Percentiles rank a stretch among this genome's conserved stretches.
These are phyloP conservation scores for Eueremaeus valkanovi DNA, from an alignment of 2,888 invertebrate species.

Conservation along the genomic window DNA sequence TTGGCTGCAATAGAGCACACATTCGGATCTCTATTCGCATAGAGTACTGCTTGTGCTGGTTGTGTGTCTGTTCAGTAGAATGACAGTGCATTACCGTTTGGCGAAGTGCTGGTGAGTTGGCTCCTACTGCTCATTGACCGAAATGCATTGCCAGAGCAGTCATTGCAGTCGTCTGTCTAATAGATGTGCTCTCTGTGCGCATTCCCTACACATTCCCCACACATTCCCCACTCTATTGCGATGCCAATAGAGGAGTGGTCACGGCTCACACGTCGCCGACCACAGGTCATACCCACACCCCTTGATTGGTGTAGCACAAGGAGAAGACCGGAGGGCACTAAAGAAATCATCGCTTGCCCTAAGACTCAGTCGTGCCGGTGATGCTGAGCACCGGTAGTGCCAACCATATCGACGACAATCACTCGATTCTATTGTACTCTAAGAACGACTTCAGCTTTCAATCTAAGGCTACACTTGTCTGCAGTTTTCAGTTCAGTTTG, in stretches of 20 bases:
- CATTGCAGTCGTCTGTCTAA: conserved; percentile 23
- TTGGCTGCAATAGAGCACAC: conserved; percentile 9
- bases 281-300: conserved; percentile 36
- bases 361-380: conserved; percentile 25
- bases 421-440: not conserved
- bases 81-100: conserved; percentile 34
- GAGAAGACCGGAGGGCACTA: conserved; percentile 12
- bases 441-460: not conserved
- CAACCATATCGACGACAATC: not conserved
- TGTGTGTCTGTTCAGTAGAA: not conserved
- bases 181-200: conserved; percentile 19
- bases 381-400: not conserved
- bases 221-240: conserved; percentile 9
- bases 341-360: conserved; percentile 25
- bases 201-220: conserved; percentile 24
- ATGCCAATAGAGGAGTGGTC: conserved; percentile 31
- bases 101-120: conserved; percentile 30
- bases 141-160: conserved; percentile 29
- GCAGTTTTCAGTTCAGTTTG: no score
- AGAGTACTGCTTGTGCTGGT: no score
- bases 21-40: no score
- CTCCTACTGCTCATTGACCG: conserved; percentile 27
- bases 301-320: not conserved
- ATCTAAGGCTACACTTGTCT: no score
- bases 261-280: conserved; percentile 33